Conservation (phyloP, 2,113 vertebrate genomes). For the Clarias macrocephalus region DNA sequence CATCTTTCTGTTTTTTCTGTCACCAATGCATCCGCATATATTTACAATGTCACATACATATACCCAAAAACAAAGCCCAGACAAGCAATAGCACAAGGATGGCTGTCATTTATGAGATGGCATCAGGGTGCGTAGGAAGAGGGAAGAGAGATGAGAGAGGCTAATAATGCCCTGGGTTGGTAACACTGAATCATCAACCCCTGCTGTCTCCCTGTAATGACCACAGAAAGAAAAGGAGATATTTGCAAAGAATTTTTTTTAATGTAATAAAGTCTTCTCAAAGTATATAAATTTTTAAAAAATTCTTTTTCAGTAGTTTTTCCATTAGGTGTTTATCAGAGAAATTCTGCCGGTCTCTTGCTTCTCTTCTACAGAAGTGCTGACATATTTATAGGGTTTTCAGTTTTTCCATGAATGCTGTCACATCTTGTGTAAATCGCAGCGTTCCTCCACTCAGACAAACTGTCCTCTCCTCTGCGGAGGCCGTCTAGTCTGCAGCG, state of each 20-base stretch:
- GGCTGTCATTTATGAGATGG: conserved; percentile 25
- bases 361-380: background rate
- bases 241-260: background rate
- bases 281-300: background rate
- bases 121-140: conserved; percentile 25
- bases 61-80: background rate
- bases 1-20: background rate
- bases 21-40: background rate
- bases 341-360: background rate
- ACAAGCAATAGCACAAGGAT: conserved; percentile 16
- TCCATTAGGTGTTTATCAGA: background rate
- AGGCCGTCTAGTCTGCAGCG: conserved; percentile 14
- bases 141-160: conserved; percentile 30
- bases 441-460: background rate
- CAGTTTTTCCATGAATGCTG: background rate
- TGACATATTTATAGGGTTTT: conserved; percentile 31
- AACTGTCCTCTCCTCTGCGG: conserved; percentile 18
- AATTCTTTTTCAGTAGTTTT: background rate
- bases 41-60: conserved; percentile 1
- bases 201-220: conserved; percentile 39
- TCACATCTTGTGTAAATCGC: conserved; percentile 22
- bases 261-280: background rate
- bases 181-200: conserved; percentile 45
- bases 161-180: conserved; percentile 37
- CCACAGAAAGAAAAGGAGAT: conserved; percentile 6